Percentiles rank a stretch among this genome's conserved stretches.
Evolutionary conservation across 2,888 invertebrate genomes (phyloP).

Genomic region (Mesodorylaimus sp.): DNA sequence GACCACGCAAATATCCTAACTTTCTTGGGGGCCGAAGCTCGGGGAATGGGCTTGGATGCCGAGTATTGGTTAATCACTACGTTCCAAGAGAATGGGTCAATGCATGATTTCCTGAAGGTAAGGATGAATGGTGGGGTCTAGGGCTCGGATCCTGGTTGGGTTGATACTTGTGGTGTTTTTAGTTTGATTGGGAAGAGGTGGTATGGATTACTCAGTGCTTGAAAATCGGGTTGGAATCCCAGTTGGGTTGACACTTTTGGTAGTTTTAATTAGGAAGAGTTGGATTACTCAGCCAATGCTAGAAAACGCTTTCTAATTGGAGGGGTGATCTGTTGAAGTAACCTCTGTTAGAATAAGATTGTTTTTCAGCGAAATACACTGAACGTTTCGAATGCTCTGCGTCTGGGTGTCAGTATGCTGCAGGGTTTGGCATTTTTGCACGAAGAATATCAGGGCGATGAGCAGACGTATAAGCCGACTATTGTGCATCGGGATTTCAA

Average conservation of each 20-base stretch:
- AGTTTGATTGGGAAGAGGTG: constrained; percentile 58
- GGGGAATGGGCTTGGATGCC: constrained; percentile 66
- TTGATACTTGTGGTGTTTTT: constrained; percentile 4
- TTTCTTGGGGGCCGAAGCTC: constrained; percentile 65
- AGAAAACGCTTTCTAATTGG: too few relatives aligned
- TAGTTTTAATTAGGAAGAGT: too few relatives aligned
- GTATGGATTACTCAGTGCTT: too few relatives aligned
- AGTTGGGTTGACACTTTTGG: too few relatives aligned
- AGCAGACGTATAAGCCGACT: constrained; percentile 54
- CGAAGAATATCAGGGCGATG: constrained; percentile 56
- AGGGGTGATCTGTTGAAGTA: constrained; percentile 8
- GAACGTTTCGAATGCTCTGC: constrained; percentile 61
- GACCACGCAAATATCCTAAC: constrained; percentile 65
- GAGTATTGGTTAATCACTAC: constrained; percentile 91
- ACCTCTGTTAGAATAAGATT: constrained; percentile 62
- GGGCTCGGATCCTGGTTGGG: neutral
- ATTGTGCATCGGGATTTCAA: constrained; percentile 95
- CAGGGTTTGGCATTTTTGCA: constrained; percentile 78
- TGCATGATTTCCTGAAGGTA: constrained; percentile 76
- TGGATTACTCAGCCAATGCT: too few relatives aligned
- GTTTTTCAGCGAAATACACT: constrained; percentile 67
- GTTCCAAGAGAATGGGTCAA: constrained; percentile 76
- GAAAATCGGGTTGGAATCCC: too few relatives aligned
- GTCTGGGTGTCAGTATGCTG: constrained; percentile 69
- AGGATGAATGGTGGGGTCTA: constrained; percentile 9